These are phyloP conservation scores for Mya arenaria DNA, from an alignment of 1,140 invertebrate genomes.

Conservation along the genomic window DNA sequence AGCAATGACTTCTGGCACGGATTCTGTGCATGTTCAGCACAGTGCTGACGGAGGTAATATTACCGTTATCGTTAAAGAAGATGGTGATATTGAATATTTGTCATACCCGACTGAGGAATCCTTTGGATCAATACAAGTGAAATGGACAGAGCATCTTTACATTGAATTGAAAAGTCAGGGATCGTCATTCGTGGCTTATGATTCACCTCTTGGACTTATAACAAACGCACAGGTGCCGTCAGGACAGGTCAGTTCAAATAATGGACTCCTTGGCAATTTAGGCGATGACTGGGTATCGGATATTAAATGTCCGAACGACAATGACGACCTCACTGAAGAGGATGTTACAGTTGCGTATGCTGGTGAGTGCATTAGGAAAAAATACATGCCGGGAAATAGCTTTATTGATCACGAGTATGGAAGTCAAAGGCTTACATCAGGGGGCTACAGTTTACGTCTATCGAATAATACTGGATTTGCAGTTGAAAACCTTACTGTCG, in stretches of 20 bases:
- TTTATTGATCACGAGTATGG: conserved; percentile 15
- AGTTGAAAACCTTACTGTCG: background rate
- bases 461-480: background rate
- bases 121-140: background rate
- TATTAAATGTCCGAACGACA: conserved; percentile 8
- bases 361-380: conserved; percentile 24
- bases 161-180: conserved; percentile 5
- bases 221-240: conserved; percentile 4
- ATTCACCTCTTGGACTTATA: conserved; percentile 26
- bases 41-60: conserved; percentile 4
- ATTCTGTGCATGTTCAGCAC: conserved; percentile 26
- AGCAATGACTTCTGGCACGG: background rate
- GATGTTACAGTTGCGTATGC: conserved; percentile 21
- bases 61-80: background rate
- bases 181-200: conserved; percentile 17
- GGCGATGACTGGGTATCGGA: conserved; percentile 33
- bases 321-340: background rate
- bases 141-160: conserved; percentile 14
- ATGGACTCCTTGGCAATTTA: conserved; percentile 11
- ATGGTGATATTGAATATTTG: background rate
- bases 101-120: background rate
- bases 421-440: conserved; percentile 18
- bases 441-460: conserved; percentile 11
- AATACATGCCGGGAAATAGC: background rate
- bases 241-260: background rate